Base-by-base conservation (phyloP, 2,888 invertebrate species). In the Pocota personata region DNA sequence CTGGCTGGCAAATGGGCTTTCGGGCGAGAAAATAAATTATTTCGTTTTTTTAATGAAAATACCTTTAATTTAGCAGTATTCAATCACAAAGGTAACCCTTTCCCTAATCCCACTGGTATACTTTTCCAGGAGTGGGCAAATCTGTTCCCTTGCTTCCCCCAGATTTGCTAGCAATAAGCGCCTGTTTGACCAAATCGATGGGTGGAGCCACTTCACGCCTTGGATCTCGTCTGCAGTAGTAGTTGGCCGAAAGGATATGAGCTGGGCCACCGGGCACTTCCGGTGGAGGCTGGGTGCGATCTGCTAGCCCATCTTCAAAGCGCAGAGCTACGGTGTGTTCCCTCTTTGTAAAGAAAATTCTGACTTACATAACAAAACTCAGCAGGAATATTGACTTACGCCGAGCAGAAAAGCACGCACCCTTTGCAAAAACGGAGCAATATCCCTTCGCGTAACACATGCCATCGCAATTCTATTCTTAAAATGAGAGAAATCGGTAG, bases 171-270 rank as follows among this genome's bases (percentile, higher is more conserved):
- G 92, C 82, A 46, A 90, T 75, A n/a, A 89, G 82, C 37, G 88
- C 88, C 64, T 90, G 89, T 69, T 89, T 88, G 8, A 88, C 89
- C 79, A 89, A 88, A 78, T 92, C 91, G 52, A 91, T 90, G 62
- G 92, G 92, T 5, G 92, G 92, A 24, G 83, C 82, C 0, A 97
- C 96, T 73, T 96, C 95, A 73, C 97, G 94, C 62, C 98, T 94
- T 0, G 94, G 97, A 93, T 99, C 98, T 76, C 98, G 94, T 0
- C 93, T 92, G 90, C 93, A 96, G 90, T 99, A 98, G 91, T 98
- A 97, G 92, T 98, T 98, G 57, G 94, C 95, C 12, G 96, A 94
- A 82, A 97, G 93, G 91, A 94, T 95, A 92, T 97, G 96, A 32
- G 96, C 93, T 1, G 96, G 95, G 8, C 98, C 98, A 84, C 95